Evolutionary conservation across 2,888 invertebrate species (phyloP).

Genomic region (Erebia aethiops): DNA sequence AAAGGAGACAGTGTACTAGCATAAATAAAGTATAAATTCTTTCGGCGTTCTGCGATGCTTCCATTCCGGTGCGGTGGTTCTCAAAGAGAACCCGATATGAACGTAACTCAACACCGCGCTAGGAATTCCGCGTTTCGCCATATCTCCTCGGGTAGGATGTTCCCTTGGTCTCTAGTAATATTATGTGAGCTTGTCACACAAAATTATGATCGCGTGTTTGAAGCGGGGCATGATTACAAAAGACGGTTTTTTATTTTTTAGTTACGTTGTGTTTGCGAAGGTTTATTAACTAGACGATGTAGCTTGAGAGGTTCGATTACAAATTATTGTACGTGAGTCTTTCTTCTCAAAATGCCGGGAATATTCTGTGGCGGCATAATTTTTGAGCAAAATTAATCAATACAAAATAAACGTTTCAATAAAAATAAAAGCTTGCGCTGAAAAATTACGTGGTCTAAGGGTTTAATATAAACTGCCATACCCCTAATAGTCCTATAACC

Average conservation of each 20-base stretch:
- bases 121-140: slow-evolving; percentile 64
- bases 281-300: not conserved
- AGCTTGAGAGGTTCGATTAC: not conserved
- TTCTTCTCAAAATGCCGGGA: not conserved
- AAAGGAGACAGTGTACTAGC: slow-evolving; percentile 48
- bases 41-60: slow-evolving; percentile 51
- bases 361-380: not conserved
- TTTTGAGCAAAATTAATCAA: not conserved
- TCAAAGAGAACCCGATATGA: slow-evolving; percentile 66
- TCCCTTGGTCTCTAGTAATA: slow-evolving; percentile 51
- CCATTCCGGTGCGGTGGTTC: slow-evolving; percentile 59
- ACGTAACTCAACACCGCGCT: slow-evolving; percentile 66
- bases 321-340: not conserved
- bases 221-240: slow-evolving; percentile 31
- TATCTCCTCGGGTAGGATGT: slow-evolving; percentile 53
- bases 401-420: too few species aligned
- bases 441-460: too few species aligned
- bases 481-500: too few species aligned
- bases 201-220: slow-evolving; percentile 47
- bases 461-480: too few species aligned
- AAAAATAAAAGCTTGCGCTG: too few species aligned
- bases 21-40: slow-evolving; percentile 54
- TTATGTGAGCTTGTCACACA: slow-evolving; percentile 48
- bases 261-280: slow-evolving; percentile 9
- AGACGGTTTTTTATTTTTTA: slow-evolving; percentile 21